Base-by-base conservation (phyloP, 1,140 invertebrate genomes). In the Sarcophaga peregrina region DNA sequence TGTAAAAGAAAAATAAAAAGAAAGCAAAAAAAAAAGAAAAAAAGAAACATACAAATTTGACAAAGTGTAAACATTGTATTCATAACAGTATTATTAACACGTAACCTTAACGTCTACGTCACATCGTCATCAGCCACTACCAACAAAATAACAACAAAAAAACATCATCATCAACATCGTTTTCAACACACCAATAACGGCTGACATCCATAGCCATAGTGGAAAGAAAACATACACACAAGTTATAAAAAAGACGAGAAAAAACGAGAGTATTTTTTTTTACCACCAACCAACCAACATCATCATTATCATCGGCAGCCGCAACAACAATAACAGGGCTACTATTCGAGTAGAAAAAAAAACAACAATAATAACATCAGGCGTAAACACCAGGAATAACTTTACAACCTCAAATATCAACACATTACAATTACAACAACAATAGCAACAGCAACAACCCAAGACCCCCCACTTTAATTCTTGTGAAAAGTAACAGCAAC, bases 31-130 rank as follows among this genome's bases (percentile, higher is more conserved):
- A 80, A 82, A 82, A 72, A 68, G 9, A 82, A 68, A 37, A 10
- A 58, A 37, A 37, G 76, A 25, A 11, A 72, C 13, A 17, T 37
- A 82, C 48, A 83, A 75, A 58, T 62, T 54, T 58, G 80, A 80
- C 62, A 78, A 54, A 73, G 80, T 81, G 78, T 81, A 83, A 83
- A 81, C 68, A 20, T 73, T 73, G 78, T 81, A 83, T 83, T 83
- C 78, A 81, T 83, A 83, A 83, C 83, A 83, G 83, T 83, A 83
- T 83, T 83, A 83, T 83, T 83, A 83, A 83, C 83, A 83, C 83
- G 80, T 83, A 81, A 83, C 68, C 80, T 58, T 48, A 37, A 37
- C 72, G n/a, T n/a, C 81, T 68, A 82, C 76, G 47, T 80, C 82
- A 62, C 82, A 48, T 80, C 46, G 54, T 54, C 76, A 45, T 58